A percentile compares a stretch with the other conserved stretches of the same genome.
These are phyloP conservation scores for Channa striata DNA, from an alignment of 2,797 vertebrate genomes.

Conservation along the genomic window DNA sequence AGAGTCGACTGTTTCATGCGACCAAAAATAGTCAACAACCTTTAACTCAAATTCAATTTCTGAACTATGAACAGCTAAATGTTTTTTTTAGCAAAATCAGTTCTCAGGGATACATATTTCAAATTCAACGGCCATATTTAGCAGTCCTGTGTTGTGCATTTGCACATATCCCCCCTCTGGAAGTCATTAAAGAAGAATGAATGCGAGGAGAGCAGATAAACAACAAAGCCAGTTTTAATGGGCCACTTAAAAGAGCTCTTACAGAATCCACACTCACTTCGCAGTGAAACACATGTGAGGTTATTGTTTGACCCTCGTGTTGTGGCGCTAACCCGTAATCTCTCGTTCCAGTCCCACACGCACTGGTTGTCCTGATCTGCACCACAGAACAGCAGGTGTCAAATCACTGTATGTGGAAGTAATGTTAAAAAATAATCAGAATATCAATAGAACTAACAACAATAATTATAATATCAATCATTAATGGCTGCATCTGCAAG, in stretches of 20 bases:
- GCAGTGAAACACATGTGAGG: slow-evolving; percentile 71
- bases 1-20: too few species aligned
- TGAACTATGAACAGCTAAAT: background rate
- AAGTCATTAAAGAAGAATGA: slow-evolving; percentile 34
- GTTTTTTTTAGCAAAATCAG: slow-evolving; percentile 1
- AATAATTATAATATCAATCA: slow-evolving; percentile 80
- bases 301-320: slow-evolving; percentile 59
- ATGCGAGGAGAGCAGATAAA: slow-evolving; percentile 61
- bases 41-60: background rate
- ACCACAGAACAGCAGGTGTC: slow-evolving; percentile 74
- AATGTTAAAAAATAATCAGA: slow-evolving; percentile 79
- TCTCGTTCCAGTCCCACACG: slow-evolving; percentile 38
- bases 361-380: slow-evolving; percentile 60
- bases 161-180: background rate
- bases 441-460: slow-evolving; percentile 83
- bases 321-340: slow-evolving; percentile 44
- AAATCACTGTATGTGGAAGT: slow-evolving; percentile 71
- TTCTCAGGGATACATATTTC: background rate
- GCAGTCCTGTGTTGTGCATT: background rate
- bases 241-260: slow-evolving; percentile 74
- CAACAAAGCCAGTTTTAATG: slow-evolving; percentile 83
- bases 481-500: slow-evolving; percentile 70
- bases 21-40: background rate
- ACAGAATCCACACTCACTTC: slow-evolving; percentile 77
- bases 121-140: background rate